phyloP scores from a whole-genome alignment of 2,113 vertebrate genomes.

The Hippocampus abdominalis region DNA sequence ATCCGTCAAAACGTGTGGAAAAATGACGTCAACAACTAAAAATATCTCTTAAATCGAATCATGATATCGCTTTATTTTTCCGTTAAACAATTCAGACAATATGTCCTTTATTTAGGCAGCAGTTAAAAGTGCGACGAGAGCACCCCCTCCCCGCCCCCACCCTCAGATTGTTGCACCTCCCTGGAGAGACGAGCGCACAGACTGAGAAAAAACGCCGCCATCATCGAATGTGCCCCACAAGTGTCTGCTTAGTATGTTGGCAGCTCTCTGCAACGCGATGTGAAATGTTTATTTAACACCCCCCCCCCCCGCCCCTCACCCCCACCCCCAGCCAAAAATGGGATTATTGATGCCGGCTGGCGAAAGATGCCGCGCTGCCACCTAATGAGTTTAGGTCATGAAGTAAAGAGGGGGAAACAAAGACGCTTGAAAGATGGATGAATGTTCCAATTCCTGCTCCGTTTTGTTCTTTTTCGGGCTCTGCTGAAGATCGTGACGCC shows the following conservation, averaged over 20 bases:
- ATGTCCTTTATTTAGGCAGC: background rate
- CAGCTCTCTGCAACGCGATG: constrained; percentile 43
- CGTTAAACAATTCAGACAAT: too few relatives aligned
- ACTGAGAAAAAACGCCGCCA: constrained; percentile 33
- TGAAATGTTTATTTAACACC: constrained; percentile 45
- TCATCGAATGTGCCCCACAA: constrained; percentile 41
- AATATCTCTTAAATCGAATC: background rate
- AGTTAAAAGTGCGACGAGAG: background rate
- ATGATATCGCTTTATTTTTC: too few relatives aligned
- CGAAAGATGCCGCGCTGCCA: constrained; percentile 26
- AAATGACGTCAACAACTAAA: background rate
- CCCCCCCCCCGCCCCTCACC: background rate
- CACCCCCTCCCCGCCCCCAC: too few relatives aligned
- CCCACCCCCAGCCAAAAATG: constrained; percentile 15
- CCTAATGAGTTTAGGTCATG: constrained; percentile 58
- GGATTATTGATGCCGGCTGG: constrained; percentile 34
- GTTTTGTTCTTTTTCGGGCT: constrained; percentile 1
- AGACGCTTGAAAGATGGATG: constrained; percentile 47
- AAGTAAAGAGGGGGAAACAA: constrained; percentile 49
- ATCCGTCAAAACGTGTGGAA: background rate
- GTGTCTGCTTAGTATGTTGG: constrained; percentile 52
- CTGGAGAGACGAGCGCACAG: constrained; percentile 9
- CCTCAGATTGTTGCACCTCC: constrained; percentile 18
- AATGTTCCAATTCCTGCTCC: constrained; percentile 55
- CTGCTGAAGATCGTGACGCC: background rate